Evolutionary conservation across 2,113 vertebrate species (phyloP), one percentile per base, ranked within the genome.

Genomic region (Ciconia maguari): DNA sequence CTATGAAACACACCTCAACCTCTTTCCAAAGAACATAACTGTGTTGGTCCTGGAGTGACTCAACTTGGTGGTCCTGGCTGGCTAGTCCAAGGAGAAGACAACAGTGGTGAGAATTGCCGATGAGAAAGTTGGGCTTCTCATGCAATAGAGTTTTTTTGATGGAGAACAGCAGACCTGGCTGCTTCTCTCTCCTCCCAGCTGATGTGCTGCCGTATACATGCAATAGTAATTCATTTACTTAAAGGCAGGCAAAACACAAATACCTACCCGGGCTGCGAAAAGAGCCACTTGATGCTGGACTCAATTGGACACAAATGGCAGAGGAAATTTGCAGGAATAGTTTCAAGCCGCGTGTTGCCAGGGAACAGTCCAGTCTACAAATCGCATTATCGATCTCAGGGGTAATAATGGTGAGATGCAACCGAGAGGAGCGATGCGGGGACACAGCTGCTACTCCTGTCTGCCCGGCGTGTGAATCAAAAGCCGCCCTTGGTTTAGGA

Each of bases 291-390:
- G 92, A 96, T 66, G 74, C 87, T 70, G 62, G 29, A 77, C 94
- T 96, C 95, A 93, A 93, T 88, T 84, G 96, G 93, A 93, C 41
- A 24, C 1, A 29, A 97, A 92, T 54, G 96, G 95, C 89, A 95
- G 88, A 92, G 94, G 70, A 98, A 95, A 97, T 97, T 76, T 60
- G 94, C 89, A 87, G 97, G 95, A 96, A 94, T 68, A 62, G 70
- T 89, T 96, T 97, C 81, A 84, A 95, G 93, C 85, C 52, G 15
- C 24, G 41, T 88, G 97, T 98, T 98, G 97, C 97, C 92, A 91
- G 95, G 98, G 97, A 96, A 97, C 97, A 78, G 79, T 42, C 95
- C 71, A 20, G 65, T 24, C 94, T 72, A 76, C 93, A 92, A 95
- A 96, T 95, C 54, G 22, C 41, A 15, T 26, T 96, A 97, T 98